Evolutionary conservation across 2,888 invertebrate genomes (phyloP), one percentile per base, ranked within the genome.

Genomic region (Brachynemurus nebulosus): DNA sequence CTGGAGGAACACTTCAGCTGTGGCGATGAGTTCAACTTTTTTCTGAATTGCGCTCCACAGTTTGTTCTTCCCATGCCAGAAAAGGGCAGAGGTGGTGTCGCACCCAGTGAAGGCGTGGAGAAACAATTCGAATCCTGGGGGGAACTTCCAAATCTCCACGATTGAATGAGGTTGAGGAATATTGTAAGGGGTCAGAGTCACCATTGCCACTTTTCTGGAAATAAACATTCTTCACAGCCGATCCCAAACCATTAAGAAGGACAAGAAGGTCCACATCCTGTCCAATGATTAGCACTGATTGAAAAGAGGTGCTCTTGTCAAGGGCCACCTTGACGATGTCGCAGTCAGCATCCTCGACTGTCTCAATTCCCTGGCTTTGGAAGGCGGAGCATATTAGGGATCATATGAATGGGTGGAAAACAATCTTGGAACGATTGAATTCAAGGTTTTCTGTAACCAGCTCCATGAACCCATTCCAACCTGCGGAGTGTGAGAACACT

Each of bases 31-130:
- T n/a, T n/a, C n/a, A n/a, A n/a, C n/a, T n/a, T n/a, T n/a, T n/a
- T n/a, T n/a, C n/a, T n/a, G n/a, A n/a, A n/a, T n/a, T n/a, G n/a
- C n/a, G n/a, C n/a, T n/a, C n/a, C n/a, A n/a, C n/a, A n/a, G n/a
- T n/a, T n/a, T n/a, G n/a, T n/a, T n/a, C n/a, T n/a, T n/a, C n/a
- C n/a, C n/a, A n/a, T n/a, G n/a, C n/a, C n/a, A n/a, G n/a, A 33
- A 47, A 36, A 40, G 39, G 23, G 44, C 44, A 40, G 47, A 47
- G 39, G 47, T 40, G 42, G 37, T 47, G 16, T 47, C 47, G 45
- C 45, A 45, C 17, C 37, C 44, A 41, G 37, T 47, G 25, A 45
- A 47, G 7, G 40, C 45, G 25, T 46, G 44, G 30, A 46, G 23
- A 34, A 37, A n/a, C n/a, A n/a, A 21, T 20, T 36, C 38, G 6